Evolutionary conservation across 2,888 invertebrate species (phyloP), one percentile per base, ranked within the genome.

Genomic region (Thymelicus sylvestris): DNA sequence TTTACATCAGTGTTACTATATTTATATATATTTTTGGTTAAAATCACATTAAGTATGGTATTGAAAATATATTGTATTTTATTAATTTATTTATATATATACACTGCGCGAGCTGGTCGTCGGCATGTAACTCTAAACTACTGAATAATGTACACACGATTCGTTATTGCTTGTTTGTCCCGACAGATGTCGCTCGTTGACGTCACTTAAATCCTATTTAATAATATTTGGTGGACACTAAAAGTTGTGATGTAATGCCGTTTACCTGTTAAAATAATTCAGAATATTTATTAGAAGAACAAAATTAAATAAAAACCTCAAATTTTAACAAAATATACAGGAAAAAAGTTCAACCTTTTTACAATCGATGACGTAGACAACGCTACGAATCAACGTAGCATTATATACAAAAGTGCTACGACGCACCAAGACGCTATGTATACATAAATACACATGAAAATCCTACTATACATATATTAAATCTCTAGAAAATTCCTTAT

Each of bases 1-100:
- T 66, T 71, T 69, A 72, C 65, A 67, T 50, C 83, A 84, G 81
- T 81, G 62, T 88, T 87, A 85, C 86, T 88, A 76, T 86, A 82
- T 44, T 67, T 62, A 67, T 68, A 68, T 68, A 62, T 86, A 83
- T 91, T 92, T 92, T 92, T 91, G 92, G 91, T 92, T 91, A 84
- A 87, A 90, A 93, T 93, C 92, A 93, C 93, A 91, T 89, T 84
- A 87, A 88, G 85, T 88, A 87, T 85, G 83, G 85, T 90, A 91
- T 78, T 87, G 87, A 89, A 89, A 90, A 90, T 88, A 89, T 87
- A 86, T 85, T 82, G 80, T 82, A 78, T 81, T 81, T 78, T 81
- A 79, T 76, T 74, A 73, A 64, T 69, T 69, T 64, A 69, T 57
- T 52, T 41, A 24, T 65, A 70, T 82, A 84, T 90, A 90, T 83